Conservation (phyloP, 2,113 vertebrate species). For the Salvator merianae region DNA sequence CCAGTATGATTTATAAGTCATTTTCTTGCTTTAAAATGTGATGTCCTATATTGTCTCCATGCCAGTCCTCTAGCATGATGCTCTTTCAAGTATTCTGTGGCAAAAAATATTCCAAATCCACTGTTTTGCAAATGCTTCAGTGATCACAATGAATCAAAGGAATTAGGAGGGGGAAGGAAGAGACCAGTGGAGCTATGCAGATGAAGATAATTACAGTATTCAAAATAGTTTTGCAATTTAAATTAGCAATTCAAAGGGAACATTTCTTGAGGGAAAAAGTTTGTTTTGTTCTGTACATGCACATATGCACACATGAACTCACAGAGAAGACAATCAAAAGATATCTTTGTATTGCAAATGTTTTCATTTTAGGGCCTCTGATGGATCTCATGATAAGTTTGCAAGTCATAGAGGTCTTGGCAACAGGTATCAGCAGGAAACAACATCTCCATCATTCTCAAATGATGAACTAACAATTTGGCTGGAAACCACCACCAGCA, state of each 20-base stretch:
- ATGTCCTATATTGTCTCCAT: not conserved
- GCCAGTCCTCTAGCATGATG: not conserved
- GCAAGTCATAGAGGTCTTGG: not conserved
- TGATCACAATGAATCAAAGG: not conserved
- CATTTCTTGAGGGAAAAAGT: conserved; percentile 45
- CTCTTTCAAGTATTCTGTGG: not conserved
- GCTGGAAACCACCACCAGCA: conserved; percentile 1
- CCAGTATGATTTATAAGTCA: not conserved
- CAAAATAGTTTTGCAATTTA: conserved; percentile 40
- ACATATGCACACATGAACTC: not conserved
- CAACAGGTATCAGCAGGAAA: not conserved
- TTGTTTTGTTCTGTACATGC: conserved; percentile 12
- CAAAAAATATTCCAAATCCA: not conserved
- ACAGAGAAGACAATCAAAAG: not conserved
- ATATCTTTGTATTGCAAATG: not conserved
- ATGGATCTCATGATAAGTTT: not conserved
- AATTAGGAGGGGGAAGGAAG: not conserved
- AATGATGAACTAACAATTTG: conserved; percentile 27
- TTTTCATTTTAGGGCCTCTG: not conserved
- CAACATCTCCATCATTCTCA: conserved; percentile 30
- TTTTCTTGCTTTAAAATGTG: conserved; percentile 17
- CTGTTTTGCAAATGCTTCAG: not conserved
- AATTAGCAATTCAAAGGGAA: conserved; percentile 57
- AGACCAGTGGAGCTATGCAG: not conserved
- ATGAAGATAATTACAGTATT: not conserved